Evolutionary conservation across 2,797 vertebrate species (phyloP), one percentile per base, ranked within the genome.

Genomic region (Enteromius paludinosus): DNA sequence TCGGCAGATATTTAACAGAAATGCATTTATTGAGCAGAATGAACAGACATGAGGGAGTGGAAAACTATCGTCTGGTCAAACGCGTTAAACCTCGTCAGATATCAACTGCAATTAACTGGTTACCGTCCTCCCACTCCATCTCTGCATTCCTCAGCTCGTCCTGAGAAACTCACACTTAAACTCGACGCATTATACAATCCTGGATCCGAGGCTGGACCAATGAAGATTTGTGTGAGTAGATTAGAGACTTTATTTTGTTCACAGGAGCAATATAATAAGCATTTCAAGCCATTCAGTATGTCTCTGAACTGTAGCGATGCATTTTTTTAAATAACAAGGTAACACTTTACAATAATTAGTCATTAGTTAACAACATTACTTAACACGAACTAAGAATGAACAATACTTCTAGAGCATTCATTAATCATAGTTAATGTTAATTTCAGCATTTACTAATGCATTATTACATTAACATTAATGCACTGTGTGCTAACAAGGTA

Each of bases 181-280:
- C 25, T 1, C 25, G 14, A 3, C 0, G 4, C 38, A 2, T 17
- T 11, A 47, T 47, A 28, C 5, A 3, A 18, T 6, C 25, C 25
- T 20, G 69, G 17, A 17, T 17, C 59, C 6, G 14, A 62, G 2
- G 14, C 59, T 62, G 14, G 15, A 71, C 9, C 0, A 45, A 72
- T 20, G 43, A 71, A 33, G 70, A 72, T 52, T 25, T 72, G 45
- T 20, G 69, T 52, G 70, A 72, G 70, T 72, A 72, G 1, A 52
- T 69, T 28, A 12, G 14, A 69, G 38, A 14, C n/a, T 68, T 23
- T 14, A 15, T 25, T 28, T 7, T 28, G 23, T 28, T 45, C 41
- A 25, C 17, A 43, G 0, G 3, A 25, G 41, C 54, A 2, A 12
- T 59, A 25, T 23, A 25, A 59, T 23, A 10, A 59, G 25, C 10